Conservation (phyloP, 2,888 invertebrate genomes). For the Drosophila lacicola region DNA sequence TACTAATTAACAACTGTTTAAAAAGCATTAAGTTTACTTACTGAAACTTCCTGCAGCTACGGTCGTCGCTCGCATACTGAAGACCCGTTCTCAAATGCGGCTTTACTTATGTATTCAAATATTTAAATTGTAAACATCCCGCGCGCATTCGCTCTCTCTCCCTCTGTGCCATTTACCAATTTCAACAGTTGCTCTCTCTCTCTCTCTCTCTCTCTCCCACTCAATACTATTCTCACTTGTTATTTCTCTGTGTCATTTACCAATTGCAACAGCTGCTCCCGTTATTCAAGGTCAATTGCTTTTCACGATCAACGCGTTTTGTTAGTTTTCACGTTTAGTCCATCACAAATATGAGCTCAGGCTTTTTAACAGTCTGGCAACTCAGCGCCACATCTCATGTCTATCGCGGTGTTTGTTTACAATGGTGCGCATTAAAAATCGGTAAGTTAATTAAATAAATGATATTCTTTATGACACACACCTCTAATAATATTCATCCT, state of each 20-base stretch:
- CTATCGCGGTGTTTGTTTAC: conserved; percentile 44
- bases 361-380: conserved; percentile 38
- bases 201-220: not conserved
- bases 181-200: conserved; percentile 5
- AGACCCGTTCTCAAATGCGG: conserved; percentile 17
- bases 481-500: not conserved
- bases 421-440: conserved; percentile 90
- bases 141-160: conserved; percentile 24
- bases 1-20: not conserved
- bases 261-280: conserved; percentile 7
- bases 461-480: conserved; percentile 1
- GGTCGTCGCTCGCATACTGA: conserved; percentile 14
- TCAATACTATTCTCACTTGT: not conserved
- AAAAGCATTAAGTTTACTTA: not conserved
- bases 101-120: conserved; percentile 12
- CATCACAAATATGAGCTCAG: not conserved
- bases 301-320: conserved; percentile 27
- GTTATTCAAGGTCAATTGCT: conserved; percentile 30
- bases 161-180: not conserved
- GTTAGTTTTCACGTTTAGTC: not conserved
- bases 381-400: conserved; percentile 3
- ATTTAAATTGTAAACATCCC: conserved; percentile 40
- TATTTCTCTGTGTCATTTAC: not conserved
- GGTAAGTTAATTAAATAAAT: conserved; percentile 84
- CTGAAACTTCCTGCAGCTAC: conserved; percentile 7